Conservation (phyloP, 2,113 vertebrate genomes). For the western clawed frog (Xenopus tropicalis) region UCB_Xtro_10.0 CM004445.2:152177001-152177500, state of each 20-base stretch:
- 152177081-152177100: conserved; percentile 28
- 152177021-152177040: conserved; percentile 38
- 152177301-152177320: not conserved
- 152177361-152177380: not conserved
- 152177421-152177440: not conserved
- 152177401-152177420: not conserved
- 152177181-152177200: not conserved
- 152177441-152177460: not conserved
- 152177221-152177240: not conserved
- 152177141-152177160: not conserved
- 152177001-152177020: conserved; percentile 34
- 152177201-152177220: not conserved
- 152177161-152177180: not conserved
- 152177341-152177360: not conserved
- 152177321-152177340: not conserved
- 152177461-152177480: too few species aligned
- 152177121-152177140: not conserved
- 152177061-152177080: conserved; percentile 26
- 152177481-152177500: not conserved
- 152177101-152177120: conserved; percentile 6
- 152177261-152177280: not conserved
- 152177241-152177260: not conserved
- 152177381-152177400: not conserved
- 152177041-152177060: conserved; percentile 23
- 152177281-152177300: not conserved